phyloP scores from a whole-genome alignment of 2,888 invertebrate genomes.

The Ophion ventricosus region DNA sequence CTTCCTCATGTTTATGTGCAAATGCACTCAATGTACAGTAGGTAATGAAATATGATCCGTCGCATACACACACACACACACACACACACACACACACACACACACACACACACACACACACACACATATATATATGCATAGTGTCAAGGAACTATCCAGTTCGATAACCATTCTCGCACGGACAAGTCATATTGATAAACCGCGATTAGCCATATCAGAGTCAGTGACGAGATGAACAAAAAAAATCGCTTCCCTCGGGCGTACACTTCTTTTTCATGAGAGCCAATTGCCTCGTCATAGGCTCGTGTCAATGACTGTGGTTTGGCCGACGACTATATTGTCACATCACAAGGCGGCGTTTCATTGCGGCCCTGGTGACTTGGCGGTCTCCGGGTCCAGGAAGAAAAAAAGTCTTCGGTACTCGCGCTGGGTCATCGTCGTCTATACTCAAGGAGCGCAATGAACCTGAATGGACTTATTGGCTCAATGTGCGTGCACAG shows the following conservation, averaged over 20 bases:
- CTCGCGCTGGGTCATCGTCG: slow-evolving; percentile 62
- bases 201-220: too few relatives aligned
- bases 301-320: not conserved
- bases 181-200: too few relatives aligned
- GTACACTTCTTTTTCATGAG: not conserved
- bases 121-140: too few relatives aligned
- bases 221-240: not conserved
- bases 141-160: too few relatives aligned
- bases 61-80: too few relatives aligned
- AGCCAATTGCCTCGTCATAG: not conserved
- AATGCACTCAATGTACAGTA: too few relatives aligned
- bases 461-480: slow-evolving; percentile 73
- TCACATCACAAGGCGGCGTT: too few relatives aligned
- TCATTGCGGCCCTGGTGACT: slow-evolving; percentile 20
- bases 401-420: slow-evolving; percentile 39
- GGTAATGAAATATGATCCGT: too few relatives aligned
- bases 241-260: not conserved
- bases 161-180: too few relatives aligned
- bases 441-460: slow-evolving; percentile 70
- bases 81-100: too few relatives aligned
- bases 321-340: not conserved
- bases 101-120: too few relatives aligned
- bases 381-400: slow-evolving; percentile 28
- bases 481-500: slow-evolving; percentile 58
- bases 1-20: too few relatives aligned